Evolutionary conservation across 2,888 invertebrate species (phyloP), one percentile per base, ranked within the genome.

Genomic region (Drosophila mercatorum): DNA sequence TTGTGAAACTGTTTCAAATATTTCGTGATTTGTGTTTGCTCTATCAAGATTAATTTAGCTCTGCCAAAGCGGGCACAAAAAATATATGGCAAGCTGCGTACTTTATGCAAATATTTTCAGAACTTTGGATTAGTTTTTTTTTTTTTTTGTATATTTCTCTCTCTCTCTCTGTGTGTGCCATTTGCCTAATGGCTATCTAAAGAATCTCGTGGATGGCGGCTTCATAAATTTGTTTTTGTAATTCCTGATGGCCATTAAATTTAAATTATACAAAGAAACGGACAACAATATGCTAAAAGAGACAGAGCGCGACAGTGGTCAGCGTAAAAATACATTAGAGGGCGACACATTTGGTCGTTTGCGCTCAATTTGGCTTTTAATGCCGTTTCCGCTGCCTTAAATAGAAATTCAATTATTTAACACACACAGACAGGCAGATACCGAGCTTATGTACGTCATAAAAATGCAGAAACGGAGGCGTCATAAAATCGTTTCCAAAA

Each of bases 171-270:
- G 49, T 52, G 22, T 51, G 34, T 46, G 14, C 76, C 78, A 80
- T 80, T 77, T 77, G 77, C 72, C 77, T 77, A 81, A 77, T 77
- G 81, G 52, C 65, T 53, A 52, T 58, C 55, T 51, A 71, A 59
- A 47, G 56, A 57, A 70, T 60, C 55, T 64, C 17, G 14, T 17
- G 43, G 43, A 12, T 3, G 22, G 34, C 12, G 28, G 43, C 51
- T 71, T 72, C 83, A 76, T 80, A 88, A 85, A 76, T 90, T 82
- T 73, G 69, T 72, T 88, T 88, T 81, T 75, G 81, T 89, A 89
- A 89, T 83, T 89, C 85, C 83, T 86, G 89, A 90, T 86, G 84
- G 89, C 90, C 84, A 90, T 84, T 84, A 84, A 84, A 90, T 88
- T 80, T 66, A 86, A 84, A 84, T 84, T 84, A 84, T 83, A 83